Percentiles rank a stretch among this genome's conserved stretches.
phyloP scores from a whole-genome alignment of 2,113 vertebrate genomes.

The Patagioenas fasciata region DNA sequence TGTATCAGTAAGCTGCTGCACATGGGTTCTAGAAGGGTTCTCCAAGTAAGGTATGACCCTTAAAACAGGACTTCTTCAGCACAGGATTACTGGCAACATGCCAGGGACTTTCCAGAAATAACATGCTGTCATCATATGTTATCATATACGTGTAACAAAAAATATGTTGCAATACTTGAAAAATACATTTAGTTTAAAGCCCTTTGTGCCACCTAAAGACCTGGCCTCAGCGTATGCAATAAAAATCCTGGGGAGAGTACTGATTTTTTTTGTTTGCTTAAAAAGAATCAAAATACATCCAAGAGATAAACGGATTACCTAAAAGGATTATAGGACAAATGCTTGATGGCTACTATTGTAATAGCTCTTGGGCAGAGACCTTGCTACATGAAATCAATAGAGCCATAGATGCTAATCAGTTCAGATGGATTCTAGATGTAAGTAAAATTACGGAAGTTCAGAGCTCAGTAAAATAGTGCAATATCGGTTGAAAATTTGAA shows the following conservation, averaged over 20 bases:
- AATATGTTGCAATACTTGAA: neutral
- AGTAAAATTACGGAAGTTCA: neutral
- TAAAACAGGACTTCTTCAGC: neutral
- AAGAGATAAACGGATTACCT: neutral
- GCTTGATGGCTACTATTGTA: neutral
- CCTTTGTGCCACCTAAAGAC: neutral
- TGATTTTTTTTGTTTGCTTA: neutral
- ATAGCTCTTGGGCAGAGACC: neutral
- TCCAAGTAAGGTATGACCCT: neutral
- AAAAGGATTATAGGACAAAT: neutral
- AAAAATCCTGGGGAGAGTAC: neutral
- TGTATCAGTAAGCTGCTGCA: neutral
- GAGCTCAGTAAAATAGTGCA: neutral
- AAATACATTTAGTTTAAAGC: neutral
- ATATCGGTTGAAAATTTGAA: neutral
- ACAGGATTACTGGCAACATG: neutral
- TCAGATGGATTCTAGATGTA: neutral
- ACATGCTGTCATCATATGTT: neutral
- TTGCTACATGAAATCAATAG: neutral
- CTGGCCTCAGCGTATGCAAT: neutral
- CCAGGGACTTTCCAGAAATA: neutral
- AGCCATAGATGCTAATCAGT: neutral
- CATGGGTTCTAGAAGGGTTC: fast-evolving
- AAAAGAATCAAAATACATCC: neutral
- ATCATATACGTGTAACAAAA: neutral